phyloP scores from a whole-genome alignment of 2,797 vertebrate species.

The Coccyzus lansbergi region DNA sequence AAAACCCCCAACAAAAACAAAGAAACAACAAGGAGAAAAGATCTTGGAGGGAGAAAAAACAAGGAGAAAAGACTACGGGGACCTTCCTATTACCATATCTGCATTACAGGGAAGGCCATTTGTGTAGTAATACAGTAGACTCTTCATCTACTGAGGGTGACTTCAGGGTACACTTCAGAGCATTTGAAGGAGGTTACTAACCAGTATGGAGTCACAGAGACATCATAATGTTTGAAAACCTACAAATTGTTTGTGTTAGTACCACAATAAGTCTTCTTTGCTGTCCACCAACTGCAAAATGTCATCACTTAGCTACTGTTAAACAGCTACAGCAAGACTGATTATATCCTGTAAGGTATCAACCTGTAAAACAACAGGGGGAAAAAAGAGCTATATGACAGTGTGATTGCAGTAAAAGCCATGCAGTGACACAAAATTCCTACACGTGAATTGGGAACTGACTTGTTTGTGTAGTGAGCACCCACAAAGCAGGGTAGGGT shows the following conservation, averaged over 20 bases:
- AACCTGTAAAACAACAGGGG: conserved; percentile 64
- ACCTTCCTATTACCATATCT: neutral
- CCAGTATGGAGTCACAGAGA: neutral
- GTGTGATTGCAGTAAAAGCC: neutral
- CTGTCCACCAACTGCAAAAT: neutral
- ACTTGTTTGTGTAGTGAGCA: neutral
- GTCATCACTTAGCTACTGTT: neutral
- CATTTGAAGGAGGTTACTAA: neutral
- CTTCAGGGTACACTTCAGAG: neutral
- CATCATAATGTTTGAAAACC: neutral
- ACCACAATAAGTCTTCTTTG: neutral
- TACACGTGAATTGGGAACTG: neutral
- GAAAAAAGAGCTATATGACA: neutral
- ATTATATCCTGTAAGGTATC: conserved; percentile 56
- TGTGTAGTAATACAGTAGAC: neutral
- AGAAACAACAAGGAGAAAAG: neutral
- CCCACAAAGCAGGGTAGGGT: neutral
- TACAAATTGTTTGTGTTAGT: neutral
- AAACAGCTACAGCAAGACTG: conserved; percentile 27
- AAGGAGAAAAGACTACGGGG: accelerated
- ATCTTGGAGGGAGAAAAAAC: too few relatives aligned
- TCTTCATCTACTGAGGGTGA: neutral
- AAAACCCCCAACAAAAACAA: neutral
- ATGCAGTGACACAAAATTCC: neutral
- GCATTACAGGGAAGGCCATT: neutral